phyloP scores from a whole-genome alignment of 2,113 vertebrate species.

The Ptilonorhynchus violaceus region DNA sequence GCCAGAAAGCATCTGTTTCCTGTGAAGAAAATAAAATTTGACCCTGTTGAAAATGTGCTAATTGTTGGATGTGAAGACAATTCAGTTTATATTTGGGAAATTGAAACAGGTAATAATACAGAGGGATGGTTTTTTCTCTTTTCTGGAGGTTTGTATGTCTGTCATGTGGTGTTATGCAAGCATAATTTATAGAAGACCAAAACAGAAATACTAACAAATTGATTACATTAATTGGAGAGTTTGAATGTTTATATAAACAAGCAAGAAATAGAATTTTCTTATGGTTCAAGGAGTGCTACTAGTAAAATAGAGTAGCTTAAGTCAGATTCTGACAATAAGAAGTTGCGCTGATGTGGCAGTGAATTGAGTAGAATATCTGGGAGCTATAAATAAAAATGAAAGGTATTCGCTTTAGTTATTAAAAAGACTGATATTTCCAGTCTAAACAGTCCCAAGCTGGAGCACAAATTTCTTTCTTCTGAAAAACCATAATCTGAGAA shows the following conservation, averaged over 20 bases:
- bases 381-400: constrained; percentile 44
- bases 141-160: background rate
- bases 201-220: background rate
- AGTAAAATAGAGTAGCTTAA: background rate
- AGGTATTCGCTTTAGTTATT: constrained; percentile 40
- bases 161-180: background rate
- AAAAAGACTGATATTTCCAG: constrained; percentile 44
- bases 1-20: constrained; percentile 80
- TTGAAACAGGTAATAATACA: constrained; percentile 74
- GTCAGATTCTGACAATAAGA: background rate
- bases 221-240: background rate
- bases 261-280: background rate
- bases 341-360: constrained; percentile 2
- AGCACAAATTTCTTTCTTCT: constrained; percentile 12
- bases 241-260: background rate
- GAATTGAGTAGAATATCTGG: constrained; percentile 12
- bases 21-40: constrained; percentile 73
- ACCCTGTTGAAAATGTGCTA: constrained; percentile 71
- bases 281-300: background rate
- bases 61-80: constrained; percentile 77
- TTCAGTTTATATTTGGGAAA: constrained; percentile 80
- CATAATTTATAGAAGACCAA: background rate
- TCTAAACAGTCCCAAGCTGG: constrained; percentile 8
- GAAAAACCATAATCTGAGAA: constrained; percentile 26
- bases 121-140: background rate